Evolutionary conservation across 1,140 invertebrate genomes (phyloP), one percentile per base, ranked within the genome.

Genomic region (Drosophila sp.): DNA sequence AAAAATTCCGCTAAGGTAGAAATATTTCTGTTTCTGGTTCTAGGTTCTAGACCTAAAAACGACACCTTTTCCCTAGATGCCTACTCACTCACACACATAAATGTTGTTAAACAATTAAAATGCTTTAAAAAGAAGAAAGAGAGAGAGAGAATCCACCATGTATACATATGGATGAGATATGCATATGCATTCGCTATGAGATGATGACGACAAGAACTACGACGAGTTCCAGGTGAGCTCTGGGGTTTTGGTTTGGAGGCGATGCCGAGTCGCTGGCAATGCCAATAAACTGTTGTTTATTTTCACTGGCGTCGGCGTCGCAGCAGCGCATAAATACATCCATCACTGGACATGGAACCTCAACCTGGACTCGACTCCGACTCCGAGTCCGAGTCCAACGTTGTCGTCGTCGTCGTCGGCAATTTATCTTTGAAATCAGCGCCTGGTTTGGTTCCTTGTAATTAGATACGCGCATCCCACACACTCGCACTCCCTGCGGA

Each of bases 211-310:
- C 83, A 71, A 62, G 32, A 29, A 73, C 50, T 27, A 60, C 72
- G 55, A 76, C 57, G 60, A 75, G 65, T 68, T 50, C 44, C 25
- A 50, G 44, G 44, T 50, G 35, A 38, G 35, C 35, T 38, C 35
- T 38, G 35, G 55, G 71, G 38, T 54, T 33, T 60, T 38, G 56
- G 27, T 64, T 38, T 25, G 75, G 41, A 57, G 77, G 70, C 64
- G 61, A 58, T 50, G 50, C 54, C 47, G 4, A 55, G 47, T 70
- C 41, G 60, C 32, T 41, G 66, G 64, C 68, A 76, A 82, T 82
- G 82, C 83, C 83, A 86, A 87, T 86, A 86, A 86, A 86, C 76
- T 87, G 76, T 86, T 86, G 83, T 86, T 86, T 87, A 86, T 86
- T 86, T 87, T 82, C 66, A 81, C 74, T 73, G 75, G 25, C 66